A percentile compares a stretch with the other conserved stretches of the same genome.
These are phyloP conservation scores for Pocota personata DNA, from an alignment of 2,888 invertebrate genomes.

Conservation along the genomic window DNA sequence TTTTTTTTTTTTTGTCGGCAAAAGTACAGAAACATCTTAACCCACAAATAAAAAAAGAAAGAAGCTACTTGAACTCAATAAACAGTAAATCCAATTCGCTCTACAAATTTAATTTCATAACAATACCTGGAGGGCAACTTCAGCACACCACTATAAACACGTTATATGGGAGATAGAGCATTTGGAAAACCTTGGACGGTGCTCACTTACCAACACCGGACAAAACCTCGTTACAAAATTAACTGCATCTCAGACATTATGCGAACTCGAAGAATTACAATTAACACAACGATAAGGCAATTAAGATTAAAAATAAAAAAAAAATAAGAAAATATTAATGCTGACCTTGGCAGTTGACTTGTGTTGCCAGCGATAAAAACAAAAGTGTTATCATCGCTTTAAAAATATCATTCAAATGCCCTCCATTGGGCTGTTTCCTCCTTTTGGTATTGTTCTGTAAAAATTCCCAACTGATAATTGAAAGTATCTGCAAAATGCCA, in stretches of 20 bases:
- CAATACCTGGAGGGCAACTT: conserved; percentile 20
- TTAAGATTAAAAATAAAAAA: conserved; percentile 36
- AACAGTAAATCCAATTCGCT: conserved; percentile 3
- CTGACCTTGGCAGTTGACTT: conserved; percentile 69
- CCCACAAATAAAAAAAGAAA: background rate
- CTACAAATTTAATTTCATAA: conserved; percentile 28
- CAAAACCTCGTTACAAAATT: conserved; percentile 52
- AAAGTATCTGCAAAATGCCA: conserved; percentile 42
- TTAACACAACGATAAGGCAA: conserved; percentile 28
- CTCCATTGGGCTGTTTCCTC: background rate
- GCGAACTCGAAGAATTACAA: conserved; percentile 16
- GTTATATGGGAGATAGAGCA: background rate
- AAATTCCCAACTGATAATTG: conserved; percentile 26
- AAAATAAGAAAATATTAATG: conserved; percentile 48
- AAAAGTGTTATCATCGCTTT: conserved; percentile 50
- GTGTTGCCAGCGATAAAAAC: conserved; percentile 50
- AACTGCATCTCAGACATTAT: conserved; percentile 25
- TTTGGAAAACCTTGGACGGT: conserved; percentile 45
- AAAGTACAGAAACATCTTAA: background rate
- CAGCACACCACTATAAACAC: background rate
- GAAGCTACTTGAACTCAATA: background rate
- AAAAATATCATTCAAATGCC: conserved; percentile 11
- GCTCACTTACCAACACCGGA: conserved; percentile 15
- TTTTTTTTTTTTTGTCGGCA: background rate
- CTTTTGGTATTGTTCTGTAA: conserved; percentile 18